A percentile compares a stretch with the other conserved stretches of the same genome.
phyloP scores from a whole-genome alignment of 2,113 vertebrate genomes.

The Furnarius figulus region DNA sequence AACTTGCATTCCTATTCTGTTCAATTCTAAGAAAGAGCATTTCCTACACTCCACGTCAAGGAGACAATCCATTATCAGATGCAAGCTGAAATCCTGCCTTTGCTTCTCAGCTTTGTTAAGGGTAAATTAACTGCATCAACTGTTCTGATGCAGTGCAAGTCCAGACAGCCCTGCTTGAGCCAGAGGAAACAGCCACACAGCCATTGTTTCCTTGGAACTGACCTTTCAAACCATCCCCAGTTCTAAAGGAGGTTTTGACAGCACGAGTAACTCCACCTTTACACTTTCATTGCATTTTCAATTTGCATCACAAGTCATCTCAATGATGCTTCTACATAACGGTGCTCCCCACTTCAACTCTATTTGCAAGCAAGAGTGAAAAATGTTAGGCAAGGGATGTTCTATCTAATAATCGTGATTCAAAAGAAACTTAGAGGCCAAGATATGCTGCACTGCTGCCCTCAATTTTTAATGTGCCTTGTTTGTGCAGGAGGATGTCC shows the following conservation, averaged over 20 bases:
- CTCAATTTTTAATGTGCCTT: not conserved
- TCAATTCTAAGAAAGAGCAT: not conserved
- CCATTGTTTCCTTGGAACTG: slow-evolving; percentile 28
- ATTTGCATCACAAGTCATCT: not conserved
- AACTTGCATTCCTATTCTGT: not conserved
- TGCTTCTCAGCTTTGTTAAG: slow-evolving; percentile 1
- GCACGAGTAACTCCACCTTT: not conserved
- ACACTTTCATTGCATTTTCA: not conserved
- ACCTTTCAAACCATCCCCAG: slow-evolving; percentile 18
- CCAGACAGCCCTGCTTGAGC: not conserved
- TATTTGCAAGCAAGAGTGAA: not conserved
- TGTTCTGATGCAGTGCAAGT: not conserved
- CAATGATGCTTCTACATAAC: not conserved
- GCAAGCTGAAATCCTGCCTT: not conserved
- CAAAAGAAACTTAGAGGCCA: not conserved
- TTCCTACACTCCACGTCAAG: not conserved
- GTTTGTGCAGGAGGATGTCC: not conserved
- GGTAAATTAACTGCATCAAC: slow-evolving; percentile 27
- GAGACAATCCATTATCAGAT: not conserved
- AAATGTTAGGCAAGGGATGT: not conserved
- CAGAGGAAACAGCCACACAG: slow-evolving; percentile 39
- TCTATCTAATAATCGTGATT: not conserved
- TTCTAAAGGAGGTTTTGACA: not conserved
- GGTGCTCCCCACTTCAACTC: not conserved
- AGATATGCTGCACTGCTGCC: not conserved